Percentiles rank a stretch among this genome's conserved stretches.
Evolutionary conservation across 2,888 invertebrate species (phyloP).

Genomic region (Calameuta idolon): DNA sequence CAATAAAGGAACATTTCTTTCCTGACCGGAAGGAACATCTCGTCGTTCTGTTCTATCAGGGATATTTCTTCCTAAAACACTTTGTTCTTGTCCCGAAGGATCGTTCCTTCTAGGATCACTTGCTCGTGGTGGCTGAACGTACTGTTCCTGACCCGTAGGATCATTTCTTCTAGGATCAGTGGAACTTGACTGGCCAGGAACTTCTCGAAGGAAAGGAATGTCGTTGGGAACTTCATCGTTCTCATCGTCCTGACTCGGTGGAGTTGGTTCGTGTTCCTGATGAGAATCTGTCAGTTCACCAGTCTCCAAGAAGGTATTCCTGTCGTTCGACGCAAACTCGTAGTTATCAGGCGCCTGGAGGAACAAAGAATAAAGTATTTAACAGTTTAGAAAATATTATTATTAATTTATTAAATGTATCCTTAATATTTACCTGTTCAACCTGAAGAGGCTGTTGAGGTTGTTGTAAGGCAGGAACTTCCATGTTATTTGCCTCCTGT

Average conservation of each 20-base stretch:
- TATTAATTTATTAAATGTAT: background rate
- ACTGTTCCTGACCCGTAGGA: slow-evolving; percentile 63
- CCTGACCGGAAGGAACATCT: slow-evolving; percentile 53
- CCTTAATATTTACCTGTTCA: slow-evolving; percentile 38
- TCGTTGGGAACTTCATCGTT: slow-evolving; percentile 64
- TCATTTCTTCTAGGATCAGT: slow-evolving; percentile 61
- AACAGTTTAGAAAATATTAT: background rate
- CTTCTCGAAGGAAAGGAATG: slow-evolving; percentile 63
- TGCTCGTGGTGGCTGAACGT: slow-evolving; percentile 45
- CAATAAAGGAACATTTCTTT: slow-evolving; percentile 40
- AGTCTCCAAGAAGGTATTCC: slow-evolving; percentile 65
- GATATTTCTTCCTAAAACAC: slow-evolving; percentile 37
- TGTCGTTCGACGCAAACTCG: slow-evolving; percentile 64
- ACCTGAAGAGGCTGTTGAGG: slow-evolving; percentile 38
- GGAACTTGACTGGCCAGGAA: slow-evolving; percentile 61
- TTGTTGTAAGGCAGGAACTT: slow-evolving; percentile 49
- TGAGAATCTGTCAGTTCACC: slow-evolving; percentile 65
- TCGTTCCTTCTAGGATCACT: slow-evolving; percentile 60
- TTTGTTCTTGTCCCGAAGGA: slow-evolving; percentile 59
- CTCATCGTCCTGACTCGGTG: slow-evolving; percentile 62
- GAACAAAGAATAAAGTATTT: background rate
- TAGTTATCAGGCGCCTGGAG: slow-evolving; percentile 58
- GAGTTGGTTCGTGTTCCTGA: slow-evolving; percentile 57
- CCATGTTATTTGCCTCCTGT: slow-evolving; percentile 55
- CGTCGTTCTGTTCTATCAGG: slow-evolving; percentile 52